Base-by-base conservation (phyloP, 2,888 invertebrate genomes). In the Melikaiella ostensackeni region DNA sequence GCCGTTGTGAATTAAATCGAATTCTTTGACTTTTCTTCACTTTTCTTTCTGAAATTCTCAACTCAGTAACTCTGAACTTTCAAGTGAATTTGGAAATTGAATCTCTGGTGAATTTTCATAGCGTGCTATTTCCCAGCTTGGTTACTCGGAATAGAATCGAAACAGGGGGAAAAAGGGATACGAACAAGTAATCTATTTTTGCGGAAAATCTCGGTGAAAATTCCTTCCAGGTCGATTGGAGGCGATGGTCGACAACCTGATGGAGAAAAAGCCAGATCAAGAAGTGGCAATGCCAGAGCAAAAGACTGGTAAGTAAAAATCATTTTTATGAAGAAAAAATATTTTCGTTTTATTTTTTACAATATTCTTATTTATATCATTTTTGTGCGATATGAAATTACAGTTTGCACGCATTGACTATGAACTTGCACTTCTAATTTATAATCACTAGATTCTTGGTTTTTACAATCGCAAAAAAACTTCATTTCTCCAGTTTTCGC, bases 151-250 rank as follows among this genome's bases (percentile, higher is more conserved):
- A 27, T 21, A 16, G 24, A 80, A 82, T 80, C 80, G 80, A 77
- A 59, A 80, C 50, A 78, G 75, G 27, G 35, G 9, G 46, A 76
- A 77, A 78, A 62, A 38, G 30, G 27, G 75, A 33, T 27, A 62
- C 50, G 66, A 61, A 80, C 75, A 81, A 82, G 77, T 21, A 73
- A 79, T 81, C 78, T 85, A 84, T 83, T 85, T 85, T 83, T 77
- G n/a, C 75, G 75, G 78, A 50, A 70, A 70, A 70, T 70, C 33
- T 24, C 50, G 13, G 70, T 55, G 33, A 70, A 70, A 70, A 70
- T 70, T 70, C 70, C 30, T 70, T 70, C 21, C 13, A 63, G 35
- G 35, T 63, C 50, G 50, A 70, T 70, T 70, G 50, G 13, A 50
- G 30, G 8, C 27, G 46, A 19, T 50, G 30, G 30, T 19, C 27